Conservation (phyloP, 2,113 vertebrate genomes). For the Shinisaurus crocodilurus region DNA sequence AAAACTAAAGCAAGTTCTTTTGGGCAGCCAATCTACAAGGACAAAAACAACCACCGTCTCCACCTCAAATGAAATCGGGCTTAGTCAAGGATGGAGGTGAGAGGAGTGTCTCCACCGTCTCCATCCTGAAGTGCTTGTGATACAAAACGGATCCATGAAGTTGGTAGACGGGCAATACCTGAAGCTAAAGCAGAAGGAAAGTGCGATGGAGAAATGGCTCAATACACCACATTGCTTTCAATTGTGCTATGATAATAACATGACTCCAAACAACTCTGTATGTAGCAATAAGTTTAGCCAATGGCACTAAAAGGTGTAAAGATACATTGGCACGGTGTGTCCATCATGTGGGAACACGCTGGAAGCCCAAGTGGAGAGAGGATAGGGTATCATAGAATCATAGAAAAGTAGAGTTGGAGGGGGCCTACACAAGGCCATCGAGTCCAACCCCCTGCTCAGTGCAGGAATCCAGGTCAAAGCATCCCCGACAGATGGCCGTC, state of each 20-base stretch:
- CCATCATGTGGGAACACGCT: too few relatives aligned
- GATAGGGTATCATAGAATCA: neutral
- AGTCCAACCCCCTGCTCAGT: too few relatives aligned
- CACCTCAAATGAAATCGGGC: neutral
- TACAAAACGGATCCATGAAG: neutral
- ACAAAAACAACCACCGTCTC: neutral
- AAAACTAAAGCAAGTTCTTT: too few relatives aligned
- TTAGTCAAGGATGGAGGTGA: too few relatives aligned
- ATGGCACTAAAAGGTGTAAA: too few relatives aligned
- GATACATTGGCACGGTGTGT: too few relatives aligned
- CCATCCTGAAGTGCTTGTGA: neutral
- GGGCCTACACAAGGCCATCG: too few relatives aligned
- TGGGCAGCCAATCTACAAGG: neutral
- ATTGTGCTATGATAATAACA: neutral
- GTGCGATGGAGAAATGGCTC: neutral
- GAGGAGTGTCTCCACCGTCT: neutral
- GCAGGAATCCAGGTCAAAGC: too few relatives aligned
- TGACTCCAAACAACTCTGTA: neutral
- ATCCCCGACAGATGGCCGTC: too few relatives aligned
- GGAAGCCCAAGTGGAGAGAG: neutral
- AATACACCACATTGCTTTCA: neutral
- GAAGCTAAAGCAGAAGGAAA: neutral
- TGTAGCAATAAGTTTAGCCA: neutral
- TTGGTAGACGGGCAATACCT: neutral
- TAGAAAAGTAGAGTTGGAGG: too few relatives aligned